Evolutionary conservation across 1,140 invertebrate species (phyloP), one percentile per base, ranked within the genome.

Genomic region (Pogonognathellus flavescens): DNA sequence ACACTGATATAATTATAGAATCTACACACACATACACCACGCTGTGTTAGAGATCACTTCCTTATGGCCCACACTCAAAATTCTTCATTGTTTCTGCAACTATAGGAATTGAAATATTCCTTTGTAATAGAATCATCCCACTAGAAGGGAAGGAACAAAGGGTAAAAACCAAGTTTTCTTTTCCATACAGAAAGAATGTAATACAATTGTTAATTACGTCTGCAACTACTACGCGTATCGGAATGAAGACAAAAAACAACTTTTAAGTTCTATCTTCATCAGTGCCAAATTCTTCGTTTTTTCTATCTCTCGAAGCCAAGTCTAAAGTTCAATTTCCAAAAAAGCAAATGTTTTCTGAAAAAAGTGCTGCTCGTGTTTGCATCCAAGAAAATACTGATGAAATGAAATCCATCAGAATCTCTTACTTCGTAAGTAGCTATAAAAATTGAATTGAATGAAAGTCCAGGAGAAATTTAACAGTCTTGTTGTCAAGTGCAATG

Each of bases 341-440:
- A 76, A 76, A n/a, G 25, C 31, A 76, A 76, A 18, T n/a, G 53
- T 14, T 57, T 14, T 57, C 53, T 57, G 53, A 13, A 14, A 14
- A 76, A 76, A 76, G 70, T 76, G 70, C 70, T 76, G 70, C 70
- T 49, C 70, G 70, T 76, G 70, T 76, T 76, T 16, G 62, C 49
- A 76, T 25, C 31, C 31, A 49, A 41, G 16, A 49, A 41, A 76
- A 49, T 49, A 41, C 66, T 31, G 25, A n/a, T 16, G 20, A 66
- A 66, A 66, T 25, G 62, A 66, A 66, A 66, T 25, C 10, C 22
- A 66, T 66, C 22, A 66, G 25, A 55, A 66, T 22, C 70, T 76
- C 31, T 25, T 50, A 41, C 16, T 72, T 25, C 31, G 25, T 72
- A 72, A 72, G 25, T 62, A 72, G 25, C 14, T 31, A 70, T 20